Percentiles rank a stretch among this genome's conserved stretches.
phyloP scores from a whole-genome alignment of 2,888 invertebrate genomes.

The Branchellion lobata region DNA sequence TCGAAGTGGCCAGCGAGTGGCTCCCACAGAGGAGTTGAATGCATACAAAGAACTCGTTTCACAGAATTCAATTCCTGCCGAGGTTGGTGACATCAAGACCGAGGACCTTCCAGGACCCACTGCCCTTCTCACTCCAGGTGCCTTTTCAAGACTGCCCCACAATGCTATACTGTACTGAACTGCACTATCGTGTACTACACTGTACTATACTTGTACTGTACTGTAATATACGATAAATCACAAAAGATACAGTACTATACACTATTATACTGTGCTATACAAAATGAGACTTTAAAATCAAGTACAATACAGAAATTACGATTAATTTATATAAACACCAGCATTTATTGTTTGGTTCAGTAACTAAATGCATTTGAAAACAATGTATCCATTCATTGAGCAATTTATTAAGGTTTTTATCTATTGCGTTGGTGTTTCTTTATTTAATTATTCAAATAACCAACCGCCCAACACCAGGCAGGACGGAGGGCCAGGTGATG shows the following conservation, averaged over 20 bases:
- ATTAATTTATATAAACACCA: too few species aligned
- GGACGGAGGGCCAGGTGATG: constrained; percentile 77
- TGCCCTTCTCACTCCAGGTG: constrained; percentile 75
- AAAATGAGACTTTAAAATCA: too few species aligned
- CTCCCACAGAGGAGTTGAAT: constrained; percentile 68
- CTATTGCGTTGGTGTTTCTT: too few species aligned
- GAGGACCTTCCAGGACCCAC: constrained; percentile 83
- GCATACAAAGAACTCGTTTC: constrained; percentile 75
- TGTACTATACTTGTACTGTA: not conserved
- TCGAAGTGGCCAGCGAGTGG: constrained; percentile 67
- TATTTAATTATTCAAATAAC: too few species aligned
- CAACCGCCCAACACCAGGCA: constrained; percentile 57
- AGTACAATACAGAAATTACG: too few species aligned
- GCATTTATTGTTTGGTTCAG: not conserved
- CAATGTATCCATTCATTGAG: too few species aligned
- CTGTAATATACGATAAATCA: not conserved
- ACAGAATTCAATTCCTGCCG: constrained; percentile 65
- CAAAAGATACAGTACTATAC: too few species aligned
- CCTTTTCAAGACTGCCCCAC: too few species aligned
- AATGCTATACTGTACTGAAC: too few species aligned
- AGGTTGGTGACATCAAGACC: constrained; percentile 79
- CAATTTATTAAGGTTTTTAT: too few species aligned
- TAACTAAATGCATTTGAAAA: not conserved
- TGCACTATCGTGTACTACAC: not conserved
- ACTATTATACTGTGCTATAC: too few species aligned